A percentile compares a stretch with the other conserved stretches of the same genome.
These are phyloP conservation scores for Lagodon rhomboides DNA, from an alignment of 2,797 vertebrate species.

Conservation along the genomic window DNA sequence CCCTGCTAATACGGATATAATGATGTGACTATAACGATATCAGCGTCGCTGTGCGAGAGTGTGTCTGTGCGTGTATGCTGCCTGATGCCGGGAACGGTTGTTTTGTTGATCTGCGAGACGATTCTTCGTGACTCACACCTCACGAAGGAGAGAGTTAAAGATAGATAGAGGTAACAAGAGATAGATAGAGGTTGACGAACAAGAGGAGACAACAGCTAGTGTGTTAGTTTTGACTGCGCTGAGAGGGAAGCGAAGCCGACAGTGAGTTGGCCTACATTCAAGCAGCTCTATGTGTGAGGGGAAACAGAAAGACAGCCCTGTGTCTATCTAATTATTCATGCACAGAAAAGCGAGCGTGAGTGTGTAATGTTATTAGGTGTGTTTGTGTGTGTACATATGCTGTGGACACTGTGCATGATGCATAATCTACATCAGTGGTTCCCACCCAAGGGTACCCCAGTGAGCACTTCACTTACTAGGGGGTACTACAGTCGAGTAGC, in stretches of 20 bases:
- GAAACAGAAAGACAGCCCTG: slow-evolving; percentile 41
- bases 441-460: not conserved
- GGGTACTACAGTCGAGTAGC: not conserved
- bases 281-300: slow-evolving; percentile 32
- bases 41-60: slow-evolving; percentile 16
- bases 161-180: slow-evolving; percentile 60
- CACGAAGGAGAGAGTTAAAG: slow-evolving; percentile 52
- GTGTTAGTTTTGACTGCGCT: slow-evolving; percentile 65
- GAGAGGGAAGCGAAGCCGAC: slow-evolving; percentile 57
- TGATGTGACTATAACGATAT: slow-evolving; percentile 68
- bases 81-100: slow-evolving; percentile 35
- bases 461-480: not conserved
- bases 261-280: slow-evolving; percentile 73
- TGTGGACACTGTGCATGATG: slow-evolving; percentile 11
- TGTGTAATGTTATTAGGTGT: slow-evolving; percentile 14
- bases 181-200: slow-evolving; percentile 61
- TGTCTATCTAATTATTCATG: slow-evolving; percentile 57
- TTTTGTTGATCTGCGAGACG: slow-evolving; percentile 48
- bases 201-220: slow-evolving; percentile 50
- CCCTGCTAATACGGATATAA: slow-evolving; percentile 79
- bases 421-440: not conserved
- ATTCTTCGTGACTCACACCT: slow-evolving; percentile 70
- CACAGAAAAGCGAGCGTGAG: not conserved
- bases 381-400: slow-evolving; percentile 26
- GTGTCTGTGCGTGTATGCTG: slow-evolving; percentile 19